Evolutionary conservation across 2,888 invertebrate genomes (phyloP).

Genomic region (Scaptomyza polygonia): DNA sequence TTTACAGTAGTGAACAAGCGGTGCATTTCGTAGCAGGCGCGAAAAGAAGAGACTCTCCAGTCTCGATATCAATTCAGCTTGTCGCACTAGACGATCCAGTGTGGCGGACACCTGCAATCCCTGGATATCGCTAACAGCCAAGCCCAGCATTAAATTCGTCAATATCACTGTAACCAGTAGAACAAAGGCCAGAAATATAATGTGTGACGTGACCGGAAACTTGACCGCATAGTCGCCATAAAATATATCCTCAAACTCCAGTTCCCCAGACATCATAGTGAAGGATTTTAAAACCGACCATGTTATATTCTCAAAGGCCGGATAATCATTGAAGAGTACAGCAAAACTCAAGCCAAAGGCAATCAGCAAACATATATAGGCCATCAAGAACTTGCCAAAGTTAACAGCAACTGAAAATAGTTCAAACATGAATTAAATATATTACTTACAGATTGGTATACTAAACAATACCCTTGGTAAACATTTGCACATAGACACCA

Average conservation of each 20-base stretch:
- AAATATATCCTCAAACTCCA: constrained; percentile 94
- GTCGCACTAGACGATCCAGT: constrained; percentile 91
- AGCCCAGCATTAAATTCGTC: constrained; percentile 92
- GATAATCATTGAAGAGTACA: constrained; percentile 91
- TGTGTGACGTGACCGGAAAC: constrained; percentile 90
- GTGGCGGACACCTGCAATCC: constrained; percentile 92
- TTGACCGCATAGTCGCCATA: constrained; percentile 87
- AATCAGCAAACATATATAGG: constrained; percentile 91
- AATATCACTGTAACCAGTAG: constrained; percentile 92
- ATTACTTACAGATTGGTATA: no score
- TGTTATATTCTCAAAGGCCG: constrained; percentile 88
- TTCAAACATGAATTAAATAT: background rate
- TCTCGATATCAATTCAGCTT: constrained; percentile 92
- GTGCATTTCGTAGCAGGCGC: constrained; percentile 88
- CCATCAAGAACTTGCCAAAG: constrained; percentile 91
- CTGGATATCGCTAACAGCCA: constrained; percentile 94
- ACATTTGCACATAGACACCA: constrained; percentile 94
- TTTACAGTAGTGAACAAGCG: constrained; percentile 88
- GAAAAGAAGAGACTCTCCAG: constrained; percentile 93
- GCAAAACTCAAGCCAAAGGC: constrained; percentile 93
- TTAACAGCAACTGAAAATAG: constrained; percentile 88
- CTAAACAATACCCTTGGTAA: constrained; percentile 87
- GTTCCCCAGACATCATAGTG: constrained; percentile 95
- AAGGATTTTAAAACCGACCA: constrained; percentile 89
- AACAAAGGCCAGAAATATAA: constrained; percentile 91